Conservation (phyloP, 2,888 invertebrate species). For the Hypomecis punctinalis region DNA sequence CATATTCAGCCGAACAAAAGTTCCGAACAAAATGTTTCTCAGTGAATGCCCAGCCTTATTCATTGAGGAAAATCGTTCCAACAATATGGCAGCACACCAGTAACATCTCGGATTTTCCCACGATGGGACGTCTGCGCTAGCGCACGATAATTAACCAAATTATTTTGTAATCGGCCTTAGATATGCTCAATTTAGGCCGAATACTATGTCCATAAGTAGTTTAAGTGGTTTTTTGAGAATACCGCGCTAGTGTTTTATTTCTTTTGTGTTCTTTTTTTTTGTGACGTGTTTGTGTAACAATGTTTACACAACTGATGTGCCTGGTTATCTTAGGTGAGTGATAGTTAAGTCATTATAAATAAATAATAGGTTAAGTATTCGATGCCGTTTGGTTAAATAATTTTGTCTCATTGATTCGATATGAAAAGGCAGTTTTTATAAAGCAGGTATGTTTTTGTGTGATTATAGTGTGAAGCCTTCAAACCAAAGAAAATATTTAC, state of each 20-base stretch:
- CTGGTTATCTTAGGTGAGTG: conserved; percentile 16
- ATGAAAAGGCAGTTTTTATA: no score
- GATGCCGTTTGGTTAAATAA: no score
- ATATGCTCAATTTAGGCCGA: conserved; percentile 2
- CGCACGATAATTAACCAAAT: conserved; percentile 6
- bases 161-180: conserved; percentile 6
- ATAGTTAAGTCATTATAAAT: background rate
- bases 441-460: no score
- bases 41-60: background rate
- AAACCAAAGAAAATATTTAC: no score
- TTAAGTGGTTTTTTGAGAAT: background rate
- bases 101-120: conserved; percentile 12
- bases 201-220: conserved; percentile 2
- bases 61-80: background rate
- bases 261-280: conserved; percentile 2
- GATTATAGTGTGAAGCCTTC: no score
- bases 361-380: no score
- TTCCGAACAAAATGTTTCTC: background rate
- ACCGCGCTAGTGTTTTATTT: conserved; percentile 5
- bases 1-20: background rate
- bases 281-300: conserved; percentile 17
- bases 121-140: conserved; percentile 11
- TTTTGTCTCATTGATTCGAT: background rate
- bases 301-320: conserved; percentile 20
- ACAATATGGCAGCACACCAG: conserved; percentile 4